Evolutionary conservation across 2,797 vertebrate genomes (phyloP).

Genomic region (Meda fulgida): DNA sequence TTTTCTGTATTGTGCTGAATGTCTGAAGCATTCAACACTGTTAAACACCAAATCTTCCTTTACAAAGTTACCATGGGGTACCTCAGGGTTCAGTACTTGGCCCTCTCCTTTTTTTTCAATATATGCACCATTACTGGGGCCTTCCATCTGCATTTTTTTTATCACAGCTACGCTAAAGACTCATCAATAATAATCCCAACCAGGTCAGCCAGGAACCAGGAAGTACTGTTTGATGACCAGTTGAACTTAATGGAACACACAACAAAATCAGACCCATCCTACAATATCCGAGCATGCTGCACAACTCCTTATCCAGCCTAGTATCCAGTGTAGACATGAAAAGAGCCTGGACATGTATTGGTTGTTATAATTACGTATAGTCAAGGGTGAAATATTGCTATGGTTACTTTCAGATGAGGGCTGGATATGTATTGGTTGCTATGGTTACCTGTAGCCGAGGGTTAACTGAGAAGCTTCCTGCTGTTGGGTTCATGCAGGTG

Average conservation of each 20-base stretch:
- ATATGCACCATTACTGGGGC: neutral
- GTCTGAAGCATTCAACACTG: neutral
- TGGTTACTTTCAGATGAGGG: neutral
- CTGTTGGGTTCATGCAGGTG: constrained; percentile 93
- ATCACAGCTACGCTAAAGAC: neutral
- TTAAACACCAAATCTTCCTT: neutral
- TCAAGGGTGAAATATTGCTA: constrained; percentile 57
- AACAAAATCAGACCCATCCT: neutral
- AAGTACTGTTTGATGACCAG: neutral
- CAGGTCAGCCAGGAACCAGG: neutral
- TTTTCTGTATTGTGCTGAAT: neutral
- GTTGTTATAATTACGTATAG: neutral
- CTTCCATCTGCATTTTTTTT: neutral
- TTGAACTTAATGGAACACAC: neutral
- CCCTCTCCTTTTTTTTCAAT: neutral
- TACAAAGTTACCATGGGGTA: neutral
- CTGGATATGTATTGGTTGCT: neutral
- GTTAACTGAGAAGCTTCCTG: constrained; percentile 93
- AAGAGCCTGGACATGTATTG: neutral
- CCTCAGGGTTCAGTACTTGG: constrained; percentile 2
- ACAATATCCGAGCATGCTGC: neutral
- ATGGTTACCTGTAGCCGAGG: constrained; percentile 86
- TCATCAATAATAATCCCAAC: neutral
- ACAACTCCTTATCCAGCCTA: neutral
- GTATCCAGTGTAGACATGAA: too few relatives aligned